These are phyloP conservation scores for Psittacula cyanocephala DNA, from an alignment of 2,113 vertebrate genomes.

Conservation along the genomic window DNA sequence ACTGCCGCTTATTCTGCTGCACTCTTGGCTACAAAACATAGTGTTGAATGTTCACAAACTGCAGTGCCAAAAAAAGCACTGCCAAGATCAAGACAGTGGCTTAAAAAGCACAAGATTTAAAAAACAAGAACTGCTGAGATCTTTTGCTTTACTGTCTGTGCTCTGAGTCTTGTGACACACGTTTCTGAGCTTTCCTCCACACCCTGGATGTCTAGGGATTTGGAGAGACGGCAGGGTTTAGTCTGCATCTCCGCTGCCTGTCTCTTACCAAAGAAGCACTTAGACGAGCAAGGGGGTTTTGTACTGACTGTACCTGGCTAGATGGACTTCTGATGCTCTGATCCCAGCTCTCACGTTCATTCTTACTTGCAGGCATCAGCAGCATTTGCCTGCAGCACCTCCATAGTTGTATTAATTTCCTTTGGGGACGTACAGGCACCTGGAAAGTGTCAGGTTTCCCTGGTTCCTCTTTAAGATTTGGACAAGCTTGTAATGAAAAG, in stretches of 20 bases:
- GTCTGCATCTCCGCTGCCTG: background rate
- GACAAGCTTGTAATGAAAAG: background rate
- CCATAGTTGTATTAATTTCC: background rate
- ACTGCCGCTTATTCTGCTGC: background rate
- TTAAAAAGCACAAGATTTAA: conserved; percentile 30
- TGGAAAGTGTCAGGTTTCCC: background rate
- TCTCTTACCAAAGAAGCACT: background rate
- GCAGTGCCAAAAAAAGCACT: conserved; percentile 45
- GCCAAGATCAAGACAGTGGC: conserved; percentile 56
- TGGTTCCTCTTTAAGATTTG: background rate
- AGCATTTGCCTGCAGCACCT: background rate
- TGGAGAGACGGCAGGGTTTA: background rate
- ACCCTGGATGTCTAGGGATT: background rate
- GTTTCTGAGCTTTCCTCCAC: background rate
- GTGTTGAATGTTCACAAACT: conserved; percentile 23
- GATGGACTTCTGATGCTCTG: background rate
- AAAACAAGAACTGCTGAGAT: background rate
- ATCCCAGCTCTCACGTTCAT: background rate
- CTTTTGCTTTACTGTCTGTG: conserved; percentile 39
- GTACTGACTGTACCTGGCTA: background rate
- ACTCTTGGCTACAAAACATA: conserved; percentile 9
- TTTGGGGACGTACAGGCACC: background rate
- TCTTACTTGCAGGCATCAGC: background rate
- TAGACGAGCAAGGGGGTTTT: background rate
- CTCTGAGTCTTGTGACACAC: background rate